Conservation (phyloP, 37 sponge, comb jelly and placozoan species). For the Crambe crambe region DNA sequence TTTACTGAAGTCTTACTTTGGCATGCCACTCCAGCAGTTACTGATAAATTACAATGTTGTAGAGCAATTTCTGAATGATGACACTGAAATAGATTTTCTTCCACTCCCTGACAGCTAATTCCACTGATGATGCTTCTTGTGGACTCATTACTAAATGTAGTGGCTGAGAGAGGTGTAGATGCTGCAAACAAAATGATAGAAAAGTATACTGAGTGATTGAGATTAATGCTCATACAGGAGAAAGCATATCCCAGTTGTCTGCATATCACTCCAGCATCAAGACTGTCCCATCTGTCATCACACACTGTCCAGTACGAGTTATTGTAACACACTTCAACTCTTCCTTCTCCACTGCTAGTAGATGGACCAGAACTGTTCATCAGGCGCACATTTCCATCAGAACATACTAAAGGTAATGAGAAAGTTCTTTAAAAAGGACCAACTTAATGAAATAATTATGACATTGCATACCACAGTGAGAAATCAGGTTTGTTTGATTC, state of each 20-base stretch:
- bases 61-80: too few relatives aligned
- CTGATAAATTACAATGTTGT: too few relatives aligned
- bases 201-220: background rate
- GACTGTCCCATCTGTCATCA: constrained; percentile 23
- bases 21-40: too few relatives aligned
- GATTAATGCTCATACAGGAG: background rate
- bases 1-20: too few relatives aligned
- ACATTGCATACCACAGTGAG: too few relatives aligned
- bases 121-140: too few relatives aligned
- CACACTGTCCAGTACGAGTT: constrained; percentile 26
- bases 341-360: constrained; percentile 9
- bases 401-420: constrained; percentile 3
- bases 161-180: background rate
- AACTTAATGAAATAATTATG: background rate
- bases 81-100: too few relatives aligned
- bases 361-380: constrained; percentile 1
- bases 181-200: background rate
- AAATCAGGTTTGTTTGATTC: too few relatives aligned
- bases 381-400: constrained; percentile 23
- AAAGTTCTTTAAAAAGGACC: too few relatives aligned
- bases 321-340: constrained; percentile 14
- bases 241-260: constrained; percentile 29
- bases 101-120: too few relatives aligned
- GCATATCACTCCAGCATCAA: constrained; percentile 37
- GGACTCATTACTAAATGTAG: too few relatives aligned